Evolutionary conservation across 2,113 vertebrate species (phyloP), one percentile per base, ranked within the genome.

Genomic region (Hirundichthys speculiger): DNA sequence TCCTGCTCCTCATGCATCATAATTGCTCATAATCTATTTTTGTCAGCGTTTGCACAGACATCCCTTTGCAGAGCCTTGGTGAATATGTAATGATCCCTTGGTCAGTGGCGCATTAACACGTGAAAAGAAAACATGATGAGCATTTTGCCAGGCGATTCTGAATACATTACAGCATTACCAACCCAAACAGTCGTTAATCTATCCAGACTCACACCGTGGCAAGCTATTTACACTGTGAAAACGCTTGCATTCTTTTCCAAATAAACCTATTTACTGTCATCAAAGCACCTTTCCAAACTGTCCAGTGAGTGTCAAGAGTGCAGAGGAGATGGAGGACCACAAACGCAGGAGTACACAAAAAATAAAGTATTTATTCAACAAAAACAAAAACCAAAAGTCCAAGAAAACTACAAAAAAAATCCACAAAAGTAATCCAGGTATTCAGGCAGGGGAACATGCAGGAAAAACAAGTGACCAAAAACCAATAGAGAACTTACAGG

Each of bases 81-180:
- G 77, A 79, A 83, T 75, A 11, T 76, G 50, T 47, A 79, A 85
- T 73, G 63, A 65, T 69, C 63, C 13, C 24, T 25, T 5, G 13
- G 75, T 64, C 65, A 66, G 73, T 71, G 75, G 64, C 3, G 55
- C 87, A 83, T 85, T 67, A 70, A 69, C 82, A 77, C 73, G 60
- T 83, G 79, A 21, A 64, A 54, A 41, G 74, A 79, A 83, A 85
- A 64, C 79, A 80, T 84, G 75, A 83, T 73, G 74, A 88, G 84
- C 42, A 9, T 62, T 69, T 77, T 73, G 39, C 40, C 41, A 51
- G 24, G 19, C 6, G 42, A 63, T 82, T 72, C n/a, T 71, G 53
- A 76, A 78, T 72, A 78, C 68, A 69, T 80, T 67, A 59, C 65
- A 64, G 63, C 24, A 22, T 9, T 4, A 72, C 75, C 74, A 64